Evolutionary conservation across 2,888 invertebrate species (phyloP), one percentile per base, ranked within the genome.

Genomic region (Geotrupes spiniger): DNA sequence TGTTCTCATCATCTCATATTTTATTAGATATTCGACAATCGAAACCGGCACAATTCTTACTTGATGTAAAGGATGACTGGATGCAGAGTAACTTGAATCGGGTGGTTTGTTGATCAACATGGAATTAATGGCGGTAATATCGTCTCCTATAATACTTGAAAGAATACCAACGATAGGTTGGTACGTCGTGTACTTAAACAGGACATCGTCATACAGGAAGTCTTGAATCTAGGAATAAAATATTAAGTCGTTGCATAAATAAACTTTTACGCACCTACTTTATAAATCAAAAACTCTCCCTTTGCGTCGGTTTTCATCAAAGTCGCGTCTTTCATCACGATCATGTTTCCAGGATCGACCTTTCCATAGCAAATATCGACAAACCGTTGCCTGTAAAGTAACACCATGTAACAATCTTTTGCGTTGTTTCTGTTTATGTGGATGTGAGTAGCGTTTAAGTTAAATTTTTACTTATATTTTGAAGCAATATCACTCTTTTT

Each of bases 101-200:
- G 92, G 92, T 1, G 93, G 90, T 64, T 92, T 91, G 70, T 92
- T 92, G 62, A 94, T 92, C 28, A 93, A 74, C 92, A 94, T 93
- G 27, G 87, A 87, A 72, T 93, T 87, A 68, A 86, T 79, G 0
- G 85, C 88, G 58, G 84, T 80, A 36, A 90, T 78, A 58, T 89
- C 83, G 2, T 81, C 78, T 0, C 91, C 92, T 15, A 84, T 81
- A 59, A 93, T 80, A 61, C 82, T 80, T 46, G 85, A 79, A 10
- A 89, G 78, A 49, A 88, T 78, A 49, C 89, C 81, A 46, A 89
- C 66, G 8, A 92, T 64, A 51, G 78, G 69, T 0, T 83, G 79
- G 52, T 81, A 68, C 29, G 78, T 74, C 36, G 83, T 81, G 68
- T 90, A 92, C 16, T 81, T 76, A n/a, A 80, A 78, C 39, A 93